phyloP scores from a whole-genome alignment of 2,888 invertebrate species.

The Cyaniris semiargus region DNA sequence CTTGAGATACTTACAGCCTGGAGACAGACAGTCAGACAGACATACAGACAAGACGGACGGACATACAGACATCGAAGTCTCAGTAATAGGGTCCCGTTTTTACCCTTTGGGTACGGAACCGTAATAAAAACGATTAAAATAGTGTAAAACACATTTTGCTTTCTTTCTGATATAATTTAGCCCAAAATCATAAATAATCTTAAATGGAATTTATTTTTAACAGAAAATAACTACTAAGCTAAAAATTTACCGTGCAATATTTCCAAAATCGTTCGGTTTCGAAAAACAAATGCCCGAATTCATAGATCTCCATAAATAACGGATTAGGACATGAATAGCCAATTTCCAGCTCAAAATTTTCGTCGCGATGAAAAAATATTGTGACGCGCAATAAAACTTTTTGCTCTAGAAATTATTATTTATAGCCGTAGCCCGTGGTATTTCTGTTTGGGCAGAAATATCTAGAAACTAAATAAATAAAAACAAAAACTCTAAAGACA shows the following conservation, averaged over 20 bases:
- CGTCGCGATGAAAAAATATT: constrained; percentile 28
- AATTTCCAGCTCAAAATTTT: constrained; percentile 16
- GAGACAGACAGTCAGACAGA: too few species aligned
- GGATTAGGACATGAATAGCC: constrained; percentile 28
- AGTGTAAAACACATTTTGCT: too few species aligned
- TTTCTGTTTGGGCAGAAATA: background rate
- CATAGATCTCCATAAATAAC: constrained; percentile 27
- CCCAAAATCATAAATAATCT: background rate
- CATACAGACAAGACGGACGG: too few species aligned
- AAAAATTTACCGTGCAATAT: background rate
- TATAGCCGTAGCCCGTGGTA: background rate
- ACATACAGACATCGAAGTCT: too few species aligned
- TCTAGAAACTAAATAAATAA: background rate
- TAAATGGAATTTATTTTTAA: background rate
- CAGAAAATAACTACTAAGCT: background rate
- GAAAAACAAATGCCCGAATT: background rate
- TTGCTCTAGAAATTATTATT: constrained; percentile 20
- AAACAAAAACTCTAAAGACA: too few species aligned
- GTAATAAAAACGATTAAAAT: too few species aligned
- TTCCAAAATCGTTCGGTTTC: background rate
- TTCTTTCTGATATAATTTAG: too few species aligned
- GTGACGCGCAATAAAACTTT: constrained; percentile 23
- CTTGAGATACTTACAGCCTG: too few species aligned
- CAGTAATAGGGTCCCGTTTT: too few species aligned
- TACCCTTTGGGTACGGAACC: too few species aligned